Conservation (phyloP, 2,888 invertebrate genomes). For the Hybos culiciformis region DNA sequence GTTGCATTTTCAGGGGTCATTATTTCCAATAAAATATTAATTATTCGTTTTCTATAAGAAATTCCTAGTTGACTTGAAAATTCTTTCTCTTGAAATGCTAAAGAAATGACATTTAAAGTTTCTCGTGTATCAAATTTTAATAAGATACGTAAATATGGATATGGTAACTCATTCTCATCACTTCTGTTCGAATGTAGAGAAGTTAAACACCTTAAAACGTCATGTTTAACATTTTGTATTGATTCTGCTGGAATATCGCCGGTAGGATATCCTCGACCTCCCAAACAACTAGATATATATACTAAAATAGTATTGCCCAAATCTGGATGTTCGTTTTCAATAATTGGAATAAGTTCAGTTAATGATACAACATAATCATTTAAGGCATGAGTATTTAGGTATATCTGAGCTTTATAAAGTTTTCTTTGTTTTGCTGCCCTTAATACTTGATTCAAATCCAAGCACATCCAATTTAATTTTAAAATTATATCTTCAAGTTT, state of each 20-base stretch:
- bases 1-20: conserved; percentile 53
- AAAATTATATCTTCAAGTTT: conserved; percentile 57
- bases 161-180: conserved; percentile 46
- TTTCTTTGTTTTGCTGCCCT: conserved; percentile 30
- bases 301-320: conserved; percentile 74
- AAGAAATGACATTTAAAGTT: conserved; percentile 68
- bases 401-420: conserved; percentile 39
- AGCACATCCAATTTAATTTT: conserved; percentile 55
- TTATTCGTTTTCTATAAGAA: conserved; percentile 57
- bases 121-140: conserved; percentile 72
- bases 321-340: conserved; percentile 38
- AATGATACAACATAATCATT: conserved; percentile 60
- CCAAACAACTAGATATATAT: conserved; percentile 73
- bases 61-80: conserved; percentile 59
- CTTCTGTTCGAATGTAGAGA: conserved; percentile 52
- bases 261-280: conserved; percentile 70
- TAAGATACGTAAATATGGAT: conserved; percentile 59
- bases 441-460: conserved; percentile 59
- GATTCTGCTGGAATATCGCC: conserved; percentile 53
- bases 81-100: conserved; percentile 72
- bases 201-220: conserved; percentile 54
- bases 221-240: conserved; percentile 54
- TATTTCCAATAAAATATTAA: conserved; percentile 63
- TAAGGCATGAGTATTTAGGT: conserved; percentile 65
- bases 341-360: conserved; percentile 47